These are phyloP conservation scores for Drosophila phalerata DNA, from an alignment of 2,888 invertebrate species.

Conservation along the genomic window DNA sequence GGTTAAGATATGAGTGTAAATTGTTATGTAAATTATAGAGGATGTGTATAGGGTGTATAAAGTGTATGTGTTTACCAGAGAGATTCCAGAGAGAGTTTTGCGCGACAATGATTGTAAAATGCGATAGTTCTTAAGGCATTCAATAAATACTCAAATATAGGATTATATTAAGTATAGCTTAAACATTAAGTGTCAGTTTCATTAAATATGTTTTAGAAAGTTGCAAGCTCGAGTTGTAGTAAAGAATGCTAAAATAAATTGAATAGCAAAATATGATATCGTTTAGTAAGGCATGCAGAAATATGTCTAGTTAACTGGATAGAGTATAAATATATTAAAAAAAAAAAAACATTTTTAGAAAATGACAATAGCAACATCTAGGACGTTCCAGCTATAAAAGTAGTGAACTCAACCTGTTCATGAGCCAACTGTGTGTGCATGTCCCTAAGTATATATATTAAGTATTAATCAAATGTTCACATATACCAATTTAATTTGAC, in stretches of 20 bases:
- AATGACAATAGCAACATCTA: slow-evolving; percentile 11
- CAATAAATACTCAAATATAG: slow-evolving; percentile 21
- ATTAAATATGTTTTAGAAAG: slow-evolving; percentile 40
- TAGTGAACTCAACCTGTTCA: slow-evolving; percentile 19
- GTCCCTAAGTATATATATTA: not conserved
- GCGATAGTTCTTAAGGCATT: slow-evolving; percentile 59
- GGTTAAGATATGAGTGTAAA: slow-evolving; percentile 38
- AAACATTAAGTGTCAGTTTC: slow-evolving; percentile 23
- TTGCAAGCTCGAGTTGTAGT: slow-evolving; percentile 62
- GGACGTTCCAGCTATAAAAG: slow-evolving; percentile 6
- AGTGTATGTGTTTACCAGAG: slow-evolving; percentile 41
- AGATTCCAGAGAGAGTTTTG: slow-evolving; percentile 43
- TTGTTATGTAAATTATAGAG: slow-evolving; percentile 31
- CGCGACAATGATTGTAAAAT: slow-evolving; percentile 58
- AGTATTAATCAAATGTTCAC: not conserved
- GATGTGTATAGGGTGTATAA: slow-evolving; percentile 15
- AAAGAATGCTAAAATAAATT: slow-evolving; percentile 60
- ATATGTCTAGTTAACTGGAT: slow-evolving; percentile 29
- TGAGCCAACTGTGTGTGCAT: slow-evolving; percentile 11
- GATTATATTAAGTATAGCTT: slow-evolving; percentile 31
- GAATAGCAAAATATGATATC: slow-evolving; percentile 59
- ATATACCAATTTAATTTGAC: not conserved
- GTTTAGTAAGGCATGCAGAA: slow-evolving; percentile 64
- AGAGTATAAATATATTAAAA: slow-evolving; percentile 13
- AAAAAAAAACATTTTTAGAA: slow-evolving; percentile 9